These are phyloP conservation scores for Priocnemis perturbator DNA, from an alignment of 2,888 invertebrate genomes.

Conservation along the genomic window DNA sequence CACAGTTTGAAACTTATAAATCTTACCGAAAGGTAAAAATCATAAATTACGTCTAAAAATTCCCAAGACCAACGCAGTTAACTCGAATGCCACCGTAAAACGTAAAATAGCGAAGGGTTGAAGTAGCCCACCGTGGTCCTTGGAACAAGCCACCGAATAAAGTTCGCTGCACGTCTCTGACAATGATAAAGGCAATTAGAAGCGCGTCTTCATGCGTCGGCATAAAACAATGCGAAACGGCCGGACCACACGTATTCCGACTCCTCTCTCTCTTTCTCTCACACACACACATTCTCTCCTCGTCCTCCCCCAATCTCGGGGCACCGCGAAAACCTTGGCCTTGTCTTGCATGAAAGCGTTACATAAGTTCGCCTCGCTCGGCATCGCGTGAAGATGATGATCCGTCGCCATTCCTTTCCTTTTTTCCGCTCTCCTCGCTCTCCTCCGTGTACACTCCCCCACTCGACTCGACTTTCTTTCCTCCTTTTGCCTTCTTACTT, in stretches of 20 bases:
- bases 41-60: too few relatives aligned
- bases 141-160: too few relatives aligned
- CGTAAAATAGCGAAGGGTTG: too few relatives aligned
- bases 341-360: slow-evolving; percentile 66
- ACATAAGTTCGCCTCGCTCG: slow-evolving; percentile 64
- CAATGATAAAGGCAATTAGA: too few relatives aligned
- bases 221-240: slow-evolving; percentile 47
- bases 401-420: slow-evolving; percentile 38
- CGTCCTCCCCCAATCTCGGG: background rate
- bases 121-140: too few relatives aligned
- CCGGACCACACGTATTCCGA: slow-evolving; percentile 29
- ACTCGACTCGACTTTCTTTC: slow-evolving; percentile 1
- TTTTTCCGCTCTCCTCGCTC: slow-evolving; percentile 11
- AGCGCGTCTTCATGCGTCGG: slow-evolving; percentile 9
- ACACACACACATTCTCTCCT: background rate
- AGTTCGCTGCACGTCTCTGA: too few relatives aligned
- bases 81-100: too few relatives aligned
- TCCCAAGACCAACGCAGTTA: too few relatives aligned
- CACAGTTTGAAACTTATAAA: too few relatives aligned
- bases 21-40: too few relatives aligned
- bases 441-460: background rate
- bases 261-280: slow-evolving; percentile 1
- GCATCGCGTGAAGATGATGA: slow-evolving; percentile 58
- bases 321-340: slow-evolving; percentile 64
- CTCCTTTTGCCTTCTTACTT: too few relatives aligned